Conservation (phyloP, 1,140 invertebrate genomes). For the Geopemphigus sp. region DNA sequence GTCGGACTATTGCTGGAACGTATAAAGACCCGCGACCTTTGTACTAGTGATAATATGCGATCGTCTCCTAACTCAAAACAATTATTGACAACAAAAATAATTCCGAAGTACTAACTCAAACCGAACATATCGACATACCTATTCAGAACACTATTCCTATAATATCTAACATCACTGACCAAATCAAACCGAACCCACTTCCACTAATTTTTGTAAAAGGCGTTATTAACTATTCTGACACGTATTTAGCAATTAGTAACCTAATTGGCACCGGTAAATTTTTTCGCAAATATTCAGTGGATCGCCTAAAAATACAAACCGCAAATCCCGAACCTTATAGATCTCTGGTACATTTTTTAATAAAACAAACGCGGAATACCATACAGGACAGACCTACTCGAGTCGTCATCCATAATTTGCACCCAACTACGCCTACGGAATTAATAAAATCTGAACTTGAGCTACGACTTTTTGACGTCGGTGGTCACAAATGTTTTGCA, state of each 20-base stretch:
- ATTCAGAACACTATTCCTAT: too few relatives aligned
- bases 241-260: background rate
- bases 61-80: background rate
- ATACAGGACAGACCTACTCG: slow-evolving; percentile 30
- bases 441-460: slow-evolving; percentile 3
- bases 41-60: background rate
- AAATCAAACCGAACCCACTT: background rate
- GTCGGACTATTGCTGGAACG: background rate
- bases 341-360: background rate
- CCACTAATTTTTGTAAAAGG: slow-evolving; percentile 5
- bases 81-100: too few relatives aligned
- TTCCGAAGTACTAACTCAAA: too few relatives aligned
- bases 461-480: background rate
- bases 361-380: background rate
- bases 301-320: background rate
- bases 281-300: background rate
- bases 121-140: too few relatives aligned
- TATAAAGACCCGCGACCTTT: background rate
- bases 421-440: background rate
- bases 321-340: background rate
- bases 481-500: slow-evolving; percentile 46
- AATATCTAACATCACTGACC: background rate
- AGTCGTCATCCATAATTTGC: slow-evolving; percentile 13
- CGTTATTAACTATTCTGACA: background rate
- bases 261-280: background rate